Base-by-base conservation (phyloP, 2,888 invertebrate species). In the Drosophila pullipes region DNA sequence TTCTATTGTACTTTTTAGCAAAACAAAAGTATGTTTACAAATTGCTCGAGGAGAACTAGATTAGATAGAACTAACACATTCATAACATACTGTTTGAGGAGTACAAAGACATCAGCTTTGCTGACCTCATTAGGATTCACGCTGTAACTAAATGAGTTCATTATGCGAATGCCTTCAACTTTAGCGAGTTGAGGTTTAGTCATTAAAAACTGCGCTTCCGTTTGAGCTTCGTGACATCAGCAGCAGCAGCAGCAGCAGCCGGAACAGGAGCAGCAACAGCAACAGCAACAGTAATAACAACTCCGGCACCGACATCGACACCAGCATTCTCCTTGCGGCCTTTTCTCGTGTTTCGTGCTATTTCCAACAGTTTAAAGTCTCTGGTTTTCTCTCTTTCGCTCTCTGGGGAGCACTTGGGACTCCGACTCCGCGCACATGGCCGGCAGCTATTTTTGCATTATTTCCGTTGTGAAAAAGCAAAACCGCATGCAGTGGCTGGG, bases 371-470 rank as follows among this genome's bases (percentile, higher is more conserved):
- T 74, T 82, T 79, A 81, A 79, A 79, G 66, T 81, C 57, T 65
- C 37, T 58, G 41, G 39, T 73, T 70, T 47, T 61, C 64, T 69
- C 60, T 64, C 58, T 41, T 37, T 35, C 22, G 41, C 44, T 74
- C 91, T 82, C 91, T 68, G 66, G 86, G 91, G 92, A 89, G 74
- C 85, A 86, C 85, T 91, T 85, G 73, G 53, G 39, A 52, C 75
- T 31, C 28, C 54, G 58, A 69, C 50, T 65, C 59, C 62, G 49
- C 55, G 74, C 79, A 72, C 76, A 76, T 88, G 75, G 90, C 91
- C 91, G 75, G 78, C 81, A 91, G 91, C 91, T 79, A 91, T 90
- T 91, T 91, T 88, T 87, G 83, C 85, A 86, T 89, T 81, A 87
- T 89, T 81, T 78, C 74, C 82, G 83, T 78, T 75, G 81, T 78